Percentiles rank a stretch among this genome's conserved stretches.
phyloP scores from a whole-genome alignment of 2,113 vertebrate genomes.

The Burhinus oedicnemus region DNA sequence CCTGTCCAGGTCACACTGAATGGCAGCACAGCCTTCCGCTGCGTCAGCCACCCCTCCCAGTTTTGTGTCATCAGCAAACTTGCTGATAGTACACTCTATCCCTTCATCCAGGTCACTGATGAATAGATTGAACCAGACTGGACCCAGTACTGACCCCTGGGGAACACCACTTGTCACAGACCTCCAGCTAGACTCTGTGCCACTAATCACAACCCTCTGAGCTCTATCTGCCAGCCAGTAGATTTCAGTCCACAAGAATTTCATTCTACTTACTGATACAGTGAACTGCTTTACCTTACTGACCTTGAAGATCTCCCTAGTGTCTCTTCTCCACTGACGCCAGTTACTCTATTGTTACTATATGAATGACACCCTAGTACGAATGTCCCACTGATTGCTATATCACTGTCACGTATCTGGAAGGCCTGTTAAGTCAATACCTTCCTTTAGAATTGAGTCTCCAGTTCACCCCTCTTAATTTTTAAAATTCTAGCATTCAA shows the following conservation, averaged over 20 bases:
- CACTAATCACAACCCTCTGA: too few relatives aligned
- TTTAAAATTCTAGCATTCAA: neutral
- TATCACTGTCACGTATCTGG: neutral
- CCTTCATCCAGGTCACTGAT: too few relatives aligned
- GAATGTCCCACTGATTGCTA: neutral
- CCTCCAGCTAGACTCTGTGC: too few relatives aligned
- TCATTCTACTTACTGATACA: neutral
- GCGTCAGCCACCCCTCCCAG: too few relatives aligned
- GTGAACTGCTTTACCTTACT: neutral
- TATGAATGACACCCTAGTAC: neutral
- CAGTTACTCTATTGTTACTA: neutral
- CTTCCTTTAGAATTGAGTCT: neutral
- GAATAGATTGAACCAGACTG: too few relatives aligned
- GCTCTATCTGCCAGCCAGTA: too few relatives aligned
- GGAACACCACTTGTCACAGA: too few relatives aligned
- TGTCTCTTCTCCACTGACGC: neutral
- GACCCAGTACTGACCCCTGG: too few relatives aligned
- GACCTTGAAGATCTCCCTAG: neutral
- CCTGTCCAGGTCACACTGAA: too few relatives aligned
- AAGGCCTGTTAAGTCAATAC: neutral
- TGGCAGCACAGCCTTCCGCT: too few relatives aligned
- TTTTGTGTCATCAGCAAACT: too few relatives aligned
- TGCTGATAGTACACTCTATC: too few relatives aligned
- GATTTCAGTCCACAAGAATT: neutral
- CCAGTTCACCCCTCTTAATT: neutral